Percentiles rank a stretch among this genome's conserved stretches.
Conservation (phyloP, 2,797 vertebrate species). For the Melanotaenia parkinsoni region DNA sequence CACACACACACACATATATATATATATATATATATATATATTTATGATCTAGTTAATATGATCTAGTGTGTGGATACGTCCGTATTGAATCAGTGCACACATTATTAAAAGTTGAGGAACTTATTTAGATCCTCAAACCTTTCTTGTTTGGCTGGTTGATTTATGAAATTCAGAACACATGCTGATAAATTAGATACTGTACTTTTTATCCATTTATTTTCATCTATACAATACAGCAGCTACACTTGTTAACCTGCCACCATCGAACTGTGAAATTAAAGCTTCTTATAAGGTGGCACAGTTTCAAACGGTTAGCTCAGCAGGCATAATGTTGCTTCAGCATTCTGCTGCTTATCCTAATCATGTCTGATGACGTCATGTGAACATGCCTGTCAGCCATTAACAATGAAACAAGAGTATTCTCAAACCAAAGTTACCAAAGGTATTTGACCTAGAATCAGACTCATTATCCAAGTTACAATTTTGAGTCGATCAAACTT, state of each 20-base stretch:
- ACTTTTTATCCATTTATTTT: neutral
- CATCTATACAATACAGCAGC: neutral
- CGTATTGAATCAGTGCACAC: too few relatives aligned
- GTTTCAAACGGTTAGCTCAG: constrained; percentile 20
- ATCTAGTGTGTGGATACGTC: neutral
- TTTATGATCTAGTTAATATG: too few relatives aligned
- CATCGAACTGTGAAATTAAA: constrained; percentile 31
- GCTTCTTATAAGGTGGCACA: constrained; percentile 25
- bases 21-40: too few relatives aligned
- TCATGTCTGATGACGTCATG: constrained; percentile 21
- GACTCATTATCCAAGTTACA: neutral
- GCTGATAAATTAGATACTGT: too few relatives aligned
- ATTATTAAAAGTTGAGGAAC: neutral
- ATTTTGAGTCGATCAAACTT: neutral
- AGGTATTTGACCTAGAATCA: neutral
- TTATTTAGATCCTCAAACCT: neutral
- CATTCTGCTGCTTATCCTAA: constrained; percentile 29
- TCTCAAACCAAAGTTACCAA: neutral
- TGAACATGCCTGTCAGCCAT: neutral
- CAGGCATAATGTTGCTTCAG: constrained; percentile 1
- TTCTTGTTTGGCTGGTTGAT: neutral
- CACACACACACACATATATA: too few relatives aligned
- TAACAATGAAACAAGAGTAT: constrained; percentile 3
- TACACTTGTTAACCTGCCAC: constrained; percentile 16
- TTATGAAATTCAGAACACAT: neutral